Evolutionary conservation across 2,888 invertebrate genomes (phyloP), one percentile per base, ranked within the genome.

Genomic region (Luperina nickerlii): DNA sequence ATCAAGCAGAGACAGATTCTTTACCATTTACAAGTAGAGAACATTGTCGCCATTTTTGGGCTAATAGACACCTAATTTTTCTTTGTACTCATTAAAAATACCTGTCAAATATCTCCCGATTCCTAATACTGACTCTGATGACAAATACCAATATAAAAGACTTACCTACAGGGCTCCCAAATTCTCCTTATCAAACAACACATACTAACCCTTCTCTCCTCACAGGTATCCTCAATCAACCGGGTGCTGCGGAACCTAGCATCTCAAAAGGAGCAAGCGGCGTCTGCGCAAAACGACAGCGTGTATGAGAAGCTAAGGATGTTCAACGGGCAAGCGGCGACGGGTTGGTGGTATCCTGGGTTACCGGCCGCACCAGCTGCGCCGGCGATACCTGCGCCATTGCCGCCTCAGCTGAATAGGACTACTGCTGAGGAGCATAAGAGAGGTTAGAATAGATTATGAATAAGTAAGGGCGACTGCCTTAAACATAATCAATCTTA

Each of bases 211-310:
- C 1, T 7, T 15, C 18, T 76, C 24, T 77, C 68, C 77, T 66
- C 38, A 57, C 97, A 99, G 99, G 99, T 99, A 88, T 99, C 99
- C 85, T 99, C 99, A 92, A 99, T 99, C 96, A 99, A 99, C 97
- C 98, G 99, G 90, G 99, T 99, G 83, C 97, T 99, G 81, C 97
- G 99, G 86, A 99, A 99, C 97, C 97, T 99, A 91, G 99, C 99
- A 48, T 99, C 99, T 74, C 99, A 99, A 96, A 99, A 99, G 96
- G 99, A 99, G 96, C 99, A 99, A 95, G 98, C 99, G 90, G 98
- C 98, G 68, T 98, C 98, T 68, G 98, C 98, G 88, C 98, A 98
- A 92, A 98, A 98, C 94, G 99, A 99, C 96, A 98, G 98, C 86
- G 99, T 99, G 70, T 99, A 99, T 96, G 99, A 99, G 96, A 99